A percentile compares a stretch with the other conserved stretches of the same genome.
These are phyloP conservation scores for Gryon sp. DNA, from an alignment of 1,140 invertebrate genomes.

Conservation along the genomic window DNA sequence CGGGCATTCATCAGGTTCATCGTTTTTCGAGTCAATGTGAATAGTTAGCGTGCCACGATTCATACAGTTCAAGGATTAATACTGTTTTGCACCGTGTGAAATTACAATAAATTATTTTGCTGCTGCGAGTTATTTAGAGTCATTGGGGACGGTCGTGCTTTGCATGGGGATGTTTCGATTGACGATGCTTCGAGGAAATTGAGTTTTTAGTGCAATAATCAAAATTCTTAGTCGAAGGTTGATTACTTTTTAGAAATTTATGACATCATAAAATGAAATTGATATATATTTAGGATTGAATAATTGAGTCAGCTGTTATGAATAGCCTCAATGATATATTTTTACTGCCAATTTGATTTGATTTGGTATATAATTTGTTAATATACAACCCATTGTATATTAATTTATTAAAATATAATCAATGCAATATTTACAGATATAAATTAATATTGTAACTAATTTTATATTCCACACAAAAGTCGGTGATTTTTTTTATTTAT, in stretches of 20 bases:
- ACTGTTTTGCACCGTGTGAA: slow-evolving; percentile 22
- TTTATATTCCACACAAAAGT: too few relatives aligned
- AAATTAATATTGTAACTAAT: too few relatives aligned
- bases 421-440: too few relatives aligned
- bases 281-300: too few relatives aligned
- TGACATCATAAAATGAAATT: background rate
- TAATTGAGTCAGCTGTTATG: too few relatives aligned
- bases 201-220: background rate
- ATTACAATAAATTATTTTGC: slow-evolving; percentile 47
- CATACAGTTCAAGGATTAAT: slow-evolving; percentile 52
- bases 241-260: background rate
- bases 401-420: too few relatives aligned
- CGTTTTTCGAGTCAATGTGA: slow-evolving; percentile 34
- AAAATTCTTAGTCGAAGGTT: background rate
- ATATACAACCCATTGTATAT: too few relatives aligned
- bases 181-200: background rate
- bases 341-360: too few relatives aligned
- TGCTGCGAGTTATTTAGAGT: slow-evolving; percentile 20
- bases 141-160: slow-evolving; percentile 4
- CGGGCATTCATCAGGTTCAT: slow-evolving; percentile 52
- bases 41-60: slow-evolving; percentile 34
- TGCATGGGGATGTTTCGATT: slow-evolving; percentile 13
- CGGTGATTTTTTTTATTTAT: too few relatives aligned
- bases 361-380: too few relatives aligned
- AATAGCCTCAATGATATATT: too few relatives aligned